phyloP scores from a whole-genome alignment of 2,113 vertebrate genomes.

The Misgurnus anguillicaudatus region DNA sequence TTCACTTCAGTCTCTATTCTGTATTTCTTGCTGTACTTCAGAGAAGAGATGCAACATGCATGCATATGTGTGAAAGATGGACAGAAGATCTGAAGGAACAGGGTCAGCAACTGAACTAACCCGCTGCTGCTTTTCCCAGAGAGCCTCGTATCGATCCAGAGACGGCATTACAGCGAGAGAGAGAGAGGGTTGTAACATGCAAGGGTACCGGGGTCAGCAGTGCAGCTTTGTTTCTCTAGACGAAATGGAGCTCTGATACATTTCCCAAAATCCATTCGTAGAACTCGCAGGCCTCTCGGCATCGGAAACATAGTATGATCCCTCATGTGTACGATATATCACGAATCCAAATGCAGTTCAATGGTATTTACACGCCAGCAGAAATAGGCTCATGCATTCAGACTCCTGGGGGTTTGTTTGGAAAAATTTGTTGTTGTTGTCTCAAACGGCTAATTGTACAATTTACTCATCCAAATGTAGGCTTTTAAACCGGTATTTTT shows the following conservation, averaged over 20 bases:
- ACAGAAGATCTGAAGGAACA: neutral
- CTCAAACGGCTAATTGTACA: conserved; percentile 6
- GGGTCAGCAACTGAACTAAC: neutral
- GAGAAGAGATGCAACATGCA: too few relatives aligned
- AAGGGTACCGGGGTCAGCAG: neutral
- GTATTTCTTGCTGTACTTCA: too few relatives aligned
- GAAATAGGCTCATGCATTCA: conserved; percentile 9
- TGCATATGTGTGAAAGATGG: neutral
- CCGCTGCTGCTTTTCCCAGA: neutral
- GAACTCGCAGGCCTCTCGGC: neutral
- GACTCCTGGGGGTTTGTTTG: conserved; percentile 11
- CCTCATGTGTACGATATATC: too few relatives aligned
- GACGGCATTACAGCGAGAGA: neutral
- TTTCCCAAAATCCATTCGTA: conserved; percentile 33
- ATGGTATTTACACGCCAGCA: neutral
- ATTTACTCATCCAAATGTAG: neutral
- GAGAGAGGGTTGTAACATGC: neutral
- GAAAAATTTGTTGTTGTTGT: neutral
- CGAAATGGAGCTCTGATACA: conserved; percentile 26
- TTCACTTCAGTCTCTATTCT: neutral
- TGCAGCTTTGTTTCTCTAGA: conserved; percentile 31
- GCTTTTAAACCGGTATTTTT: conserved; percentile 15
- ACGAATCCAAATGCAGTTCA: neutral
- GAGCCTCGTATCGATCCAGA: conserved; percentile 16
- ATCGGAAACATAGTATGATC: neutral